A percentile compares a stretch with the other conserved stretches of the same genome.
phyloP scores from a whole-genome alignment of 2,888 invertebrate genomes.

The Lypha dubia region DNA sequence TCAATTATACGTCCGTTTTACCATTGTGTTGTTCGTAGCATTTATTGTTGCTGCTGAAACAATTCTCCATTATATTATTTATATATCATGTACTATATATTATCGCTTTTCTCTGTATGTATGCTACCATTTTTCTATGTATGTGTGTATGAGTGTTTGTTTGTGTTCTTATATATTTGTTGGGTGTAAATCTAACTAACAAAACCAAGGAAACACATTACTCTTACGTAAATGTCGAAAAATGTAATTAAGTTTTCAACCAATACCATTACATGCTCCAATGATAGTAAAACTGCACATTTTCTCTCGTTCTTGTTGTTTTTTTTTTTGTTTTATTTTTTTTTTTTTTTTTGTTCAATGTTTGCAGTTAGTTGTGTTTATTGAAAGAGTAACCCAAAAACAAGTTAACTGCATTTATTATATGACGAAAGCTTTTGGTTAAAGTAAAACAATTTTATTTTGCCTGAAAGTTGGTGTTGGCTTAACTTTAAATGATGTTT shows the following conservation, averaged over 20 bases:
- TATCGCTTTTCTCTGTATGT: not conserved
- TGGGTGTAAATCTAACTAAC: constrained; percentile 70
- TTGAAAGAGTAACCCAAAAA: constrained; percentile 22
- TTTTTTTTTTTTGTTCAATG: not conserved
- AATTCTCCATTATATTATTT: constrained; percentile 46
- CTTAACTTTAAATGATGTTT: not conserved
- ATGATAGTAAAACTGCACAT: constrained; percentile 66
- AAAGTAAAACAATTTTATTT: constrained; percentile 5
- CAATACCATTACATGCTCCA: constrained; percentile 72
- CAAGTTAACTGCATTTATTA: constrained; percentile 1
- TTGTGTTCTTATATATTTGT: constrained; percentile 34
- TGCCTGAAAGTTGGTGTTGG: not conserved
- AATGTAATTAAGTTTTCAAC: constrained; percentile 74
- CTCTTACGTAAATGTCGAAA: constrained; percentile 72
- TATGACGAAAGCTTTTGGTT: not conserved
- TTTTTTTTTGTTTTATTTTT: no score
- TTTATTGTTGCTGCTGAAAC: constrained; percentile 34
- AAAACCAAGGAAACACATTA: constrained; percentile 73
- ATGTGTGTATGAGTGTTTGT: not conserved
- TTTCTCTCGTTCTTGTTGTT: constrained; percentile 42
- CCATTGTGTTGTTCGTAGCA: not conserved
- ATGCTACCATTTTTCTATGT: not conserved
- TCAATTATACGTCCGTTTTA: not conserved
- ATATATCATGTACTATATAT: constrained; percentile 19
- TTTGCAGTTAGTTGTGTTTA: constrained; percentile 8